Evolutionary conservation across 1,140 invertebrate species (phyloP), one percentile per base, ranked within the genome.

Genomic region (Zaprionus ornatus): DNA sequence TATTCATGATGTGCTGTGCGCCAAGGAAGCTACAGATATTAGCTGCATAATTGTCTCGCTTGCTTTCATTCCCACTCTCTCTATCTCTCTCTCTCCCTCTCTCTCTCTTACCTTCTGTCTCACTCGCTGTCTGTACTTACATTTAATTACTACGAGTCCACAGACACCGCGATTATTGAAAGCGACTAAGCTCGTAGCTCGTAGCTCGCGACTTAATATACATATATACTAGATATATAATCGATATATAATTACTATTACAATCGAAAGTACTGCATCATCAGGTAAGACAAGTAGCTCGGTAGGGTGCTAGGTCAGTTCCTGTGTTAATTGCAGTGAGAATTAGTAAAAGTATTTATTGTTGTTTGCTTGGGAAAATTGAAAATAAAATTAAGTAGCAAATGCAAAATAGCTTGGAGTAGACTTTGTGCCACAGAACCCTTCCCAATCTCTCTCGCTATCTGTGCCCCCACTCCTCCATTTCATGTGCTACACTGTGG

Each of bases 11-110:
- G 29, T 17, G 40, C 40, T 37, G 35, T 59, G 32, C 32, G 40
- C n/a, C 6, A 37, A 45, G 15, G 40, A 45, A 45, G n/a, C n/a
- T 45, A 45, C 74, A 84, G 84, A 88, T 88, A 87, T 90, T 76
- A 50, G 45, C 45, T 50, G 45, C 19, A 17, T 23, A 50, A 50
- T 50, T 50, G 45, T 13, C 45, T 13, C 12, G 15, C 2, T 6
- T 32, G 35, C 35, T 12, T 37, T 37, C 13, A 15, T n/a, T 17
- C 37, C 15, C 13, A 15, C 40, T 17, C 37, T 4, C 37, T 40
- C 15, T 5, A 15, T 40, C 0, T 13, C 13, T 4, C 15, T 9
- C 13, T 9, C 40, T 17, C 13, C 17, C n/a, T 17, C 40, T n/a
- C 40, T 0, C 40, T n/a, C 37, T 40, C 2, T 37, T 15, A 9